Percentiles rank a stretch among this genome's conserved stretches.
Evolutionary conservation across 2,113 vertebrate genomes (phyloP).

Genomic region (Odontophorus gujanensis): DNA sequence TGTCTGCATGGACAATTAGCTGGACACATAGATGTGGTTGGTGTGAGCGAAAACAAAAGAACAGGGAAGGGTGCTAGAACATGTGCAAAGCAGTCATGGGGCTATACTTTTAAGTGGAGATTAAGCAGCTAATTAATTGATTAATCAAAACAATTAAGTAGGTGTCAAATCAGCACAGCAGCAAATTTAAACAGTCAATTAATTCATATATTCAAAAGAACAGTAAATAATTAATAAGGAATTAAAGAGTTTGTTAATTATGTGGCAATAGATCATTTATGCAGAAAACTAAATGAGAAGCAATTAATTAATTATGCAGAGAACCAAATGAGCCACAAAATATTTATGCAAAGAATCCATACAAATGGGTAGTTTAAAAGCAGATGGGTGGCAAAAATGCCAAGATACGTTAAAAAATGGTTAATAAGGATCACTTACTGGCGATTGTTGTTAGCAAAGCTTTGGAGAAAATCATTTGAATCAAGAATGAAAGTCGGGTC

Average conservation of each 20-base stretch:
- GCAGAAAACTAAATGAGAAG: conserved; percentile 66
- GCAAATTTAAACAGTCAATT: conserved; percentile 61
- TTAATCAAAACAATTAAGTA: conserved; percentile 68
- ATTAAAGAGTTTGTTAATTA: conserved; percentile 72
- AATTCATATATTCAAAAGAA: conserved; percentile 71
- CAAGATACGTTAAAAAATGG: neutral
- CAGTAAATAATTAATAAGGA: conserved; percentile 67
- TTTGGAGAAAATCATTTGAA: conserved; percentile 29
- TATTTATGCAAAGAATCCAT: conserved; percentile 59
- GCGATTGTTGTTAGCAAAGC: conserved; percentile 21
- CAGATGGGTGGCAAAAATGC: conserved; percentile 56
- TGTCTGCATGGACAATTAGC: neutral
- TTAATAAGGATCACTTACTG: conserved; percentile 27
- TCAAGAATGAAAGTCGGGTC: conserved; percentile 14
- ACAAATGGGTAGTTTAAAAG: conserved; percentile 59
- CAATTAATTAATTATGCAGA: conserved; percentile 72
- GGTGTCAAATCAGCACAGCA: conserved; percentile 58
- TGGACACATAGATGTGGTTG: neutral
- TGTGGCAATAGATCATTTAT: conserved; percentile 62
- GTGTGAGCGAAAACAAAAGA: neutral
- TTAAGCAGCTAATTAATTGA: conserved; percentile 69
- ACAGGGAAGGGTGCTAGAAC: neutral
- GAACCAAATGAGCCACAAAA: conserved; percentile 69
- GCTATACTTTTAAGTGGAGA: conserved; percentile 52
- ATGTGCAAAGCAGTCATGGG: conserved; percentile 38